Conservation (phyloP, 2,113 vertebrate species). For the Vanacampus margaritifer region DNA sequence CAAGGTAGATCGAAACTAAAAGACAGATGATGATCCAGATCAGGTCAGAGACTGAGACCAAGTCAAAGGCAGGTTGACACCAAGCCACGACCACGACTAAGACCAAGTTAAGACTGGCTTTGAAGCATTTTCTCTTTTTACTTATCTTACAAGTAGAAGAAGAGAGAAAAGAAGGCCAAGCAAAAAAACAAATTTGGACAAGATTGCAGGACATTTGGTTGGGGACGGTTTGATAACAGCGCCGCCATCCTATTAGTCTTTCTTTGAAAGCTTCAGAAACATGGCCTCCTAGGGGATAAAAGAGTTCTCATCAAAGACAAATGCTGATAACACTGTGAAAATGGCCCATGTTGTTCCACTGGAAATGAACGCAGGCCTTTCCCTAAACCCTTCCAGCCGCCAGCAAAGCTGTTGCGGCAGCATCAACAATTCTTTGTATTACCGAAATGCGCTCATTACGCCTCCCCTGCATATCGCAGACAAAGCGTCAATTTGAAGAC, state of each 20-base stretch:
- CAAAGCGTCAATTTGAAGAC: conserved; percentile 81
- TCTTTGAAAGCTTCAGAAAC: neutral
- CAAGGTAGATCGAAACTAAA: neutral
- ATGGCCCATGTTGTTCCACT: neutral
- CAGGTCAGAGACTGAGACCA: neutral
- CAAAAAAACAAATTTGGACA: neutral
- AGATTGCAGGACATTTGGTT: neutral
- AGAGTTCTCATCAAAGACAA: neutral
- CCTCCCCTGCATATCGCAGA: conserved; percentile 75
- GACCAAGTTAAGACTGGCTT: neutral
- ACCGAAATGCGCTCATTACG: conserved; percentile 71
- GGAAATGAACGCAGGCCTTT: conserved; percentile 24
- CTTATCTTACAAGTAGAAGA: neutral
- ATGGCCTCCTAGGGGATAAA: neutral
- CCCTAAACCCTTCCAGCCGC: conserved; percentile 21
- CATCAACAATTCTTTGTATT: conserved; percentile 73
- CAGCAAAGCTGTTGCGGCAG: conserved; percentile 56
- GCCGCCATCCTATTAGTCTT: neutral
- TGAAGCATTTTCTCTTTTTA: neutral
- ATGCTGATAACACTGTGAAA: neutral
- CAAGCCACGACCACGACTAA: neutral
- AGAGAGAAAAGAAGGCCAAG: neutral
- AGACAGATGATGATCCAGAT: too few species aligned
- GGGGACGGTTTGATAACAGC: neutral
- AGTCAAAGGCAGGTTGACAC: neutral